A percentile compares a stretch with the other conserved stretches of the same genome.
Evolutionary conservation across 2,113 vertebrate species (phyloP).

Genomic region (Indri indri): DNA sequence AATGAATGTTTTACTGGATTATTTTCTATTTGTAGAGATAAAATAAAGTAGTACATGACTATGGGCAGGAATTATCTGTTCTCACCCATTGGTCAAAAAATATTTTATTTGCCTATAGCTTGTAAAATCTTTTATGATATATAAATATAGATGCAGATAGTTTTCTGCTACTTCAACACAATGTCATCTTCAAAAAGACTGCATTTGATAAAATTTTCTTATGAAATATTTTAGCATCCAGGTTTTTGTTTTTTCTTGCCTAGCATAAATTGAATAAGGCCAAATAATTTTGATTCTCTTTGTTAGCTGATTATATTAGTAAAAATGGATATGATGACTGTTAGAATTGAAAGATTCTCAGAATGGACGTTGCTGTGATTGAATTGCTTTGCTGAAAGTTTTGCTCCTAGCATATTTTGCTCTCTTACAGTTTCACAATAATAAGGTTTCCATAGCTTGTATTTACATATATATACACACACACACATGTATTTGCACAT

Average conservation of each 20-base stretch:
- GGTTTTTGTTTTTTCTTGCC: background rate
- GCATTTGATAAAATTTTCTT: background rate
- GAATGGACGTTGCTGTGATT: background rate
- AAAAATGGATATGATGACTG: background rate
- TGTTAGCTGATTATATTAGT: slow-evolving; percentile 21
- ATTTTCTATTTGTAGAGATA: background rate
- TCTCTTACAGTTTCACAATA: slow-evolving; percentile 5
- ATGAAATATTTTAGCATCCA: slow-evolving; percentile 9
- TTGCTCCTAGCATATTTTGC: slow-evolving; percentile 1
- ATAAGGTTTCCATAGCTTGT: background rate
- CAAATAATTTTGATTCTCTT: background rate
- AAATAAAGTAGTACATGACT: background rate
- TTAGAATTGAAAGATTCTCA: slow-evolving; percentile 20
- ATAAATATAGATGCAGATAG: background rate
- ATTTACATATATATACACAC: background rate
- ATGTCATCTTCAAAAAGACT: background rate
- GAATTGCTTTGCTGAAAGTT: background rate
- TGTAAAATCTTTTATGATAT: background rate
- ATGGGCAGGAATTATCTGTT: background rate
- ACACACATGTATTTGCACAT: background rate
- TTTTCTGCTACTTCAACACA: background rate
- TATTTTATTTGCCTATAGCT: background rate
- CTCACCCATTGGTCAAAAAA: background rate
- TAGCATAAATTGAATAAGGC: background rate
- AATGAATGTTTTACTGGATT: background rate